phyloP scores from a whole-genome alignment of 2,888 invertebrate species.

The Miltochrista miniata region DNA sequence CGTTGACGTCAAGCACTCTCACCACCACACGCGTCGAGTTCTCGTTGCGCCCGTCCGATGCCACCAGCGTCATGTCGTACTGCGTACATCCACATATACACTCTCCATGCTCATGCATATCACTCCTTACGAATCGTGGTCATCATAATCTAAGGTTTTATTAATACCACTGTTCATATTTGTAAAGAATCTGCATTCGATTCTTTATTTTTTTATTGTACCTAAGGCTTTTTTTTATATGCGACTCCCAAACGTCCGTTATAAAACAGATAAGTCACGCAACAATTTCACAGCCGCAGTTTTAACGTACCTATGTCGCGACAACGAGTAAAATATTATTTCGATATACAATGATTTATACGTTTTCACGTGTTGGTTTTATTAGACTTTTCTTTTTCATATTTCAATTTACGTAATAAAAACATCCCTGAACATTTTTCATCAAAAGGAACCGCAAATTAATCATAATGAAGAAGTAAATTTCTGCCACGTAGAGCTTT shows the following conservation, averaged over 20 bases:
- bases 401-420: constrained; percentile 40
- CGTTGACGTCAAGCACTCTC: constrained; percentile 93
- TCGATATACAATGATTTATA: constrained; percentile 56
- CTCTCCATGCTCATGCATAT: constrained; percentile 77
- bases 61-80: constrained; percentile 95
- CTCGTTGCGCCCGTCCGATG: constrained; percentile 95
- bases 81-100: constrained; percentile 79
- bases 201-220: no score
- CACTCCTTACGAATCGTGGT: constrained; percentile 13
- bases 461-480: constrained; percentile 59
- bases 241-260: constrained; percentile 41
- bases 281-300: constrained; percentile 48
- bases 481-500: constrained; percentile 57
- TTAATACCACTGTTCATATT: not conserved
- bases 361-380: constrained; percentile 38
- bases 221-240: constrained; percentile 29
- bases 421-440: constrained; percentile 45
- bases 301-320: constrained; percentile 49
- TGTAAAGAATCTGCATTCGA: no score
- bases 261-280: constrained; percentile 50
- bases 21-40: constrained; percentile 93
- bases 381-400: constrained; percentile 39
- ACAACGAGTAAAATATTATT: constrained; percentile 54
- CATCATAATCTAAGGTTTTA: not conserved
- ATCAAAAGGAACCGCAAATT: constrained; percentile 51